Evolutionary conservation across 2,888 invertebrate species (phyloP), one percentile per base, ranked within the genome.

Genomic region (Conops quadrifasciatus): DNA sequence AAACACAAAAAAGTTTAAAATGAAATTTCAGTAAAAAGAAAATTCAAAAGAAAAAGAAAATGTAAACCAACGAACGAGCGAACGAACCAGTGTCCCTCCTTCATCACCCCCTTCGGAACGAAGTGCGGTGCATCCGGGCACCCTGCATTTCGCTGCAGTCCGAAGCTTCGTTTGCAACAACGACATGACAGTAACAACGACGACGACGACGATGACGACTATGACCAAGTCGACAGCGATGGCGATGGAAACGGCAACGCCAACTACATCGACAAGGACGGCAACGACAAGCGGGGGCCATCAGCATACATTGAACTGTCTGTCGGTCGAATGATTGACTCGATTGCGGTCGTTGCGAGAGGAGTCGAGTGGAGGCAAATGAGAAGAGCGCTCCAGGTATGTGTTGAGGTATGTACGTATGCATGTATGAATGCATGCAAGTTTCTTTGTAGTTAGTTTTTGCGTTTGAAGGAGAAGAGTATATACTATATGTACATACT

Each of bases 31-130:
- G 16, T 28, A 11, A 58, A 58, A 58, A 58, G 11, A 13, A 15
- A 58, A 58, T 36, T 28, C 60, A 68, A 68, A 59, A 60, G 45
- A 49, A 28, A 24, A 47, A 24, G 19, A 68, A 67, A 59, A 67
- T 21, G 45, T 21, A 13, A 47, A 59, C 47, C 68, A 59, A 68
- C 68, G 68, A 68, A 59, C 67, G 58, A 67, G 1, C 45, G 53
- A 53, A 53, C 19, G 49, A 36, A n/a, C 43, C n/a, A 5, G n/a
- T n/a, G 2, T 2, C 36, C 62, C 13, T 19, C 24, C 2, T 2
- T 43, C 43, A 11, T 45, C 24, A n/a, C 21, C 36, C 9, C 1
- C 36, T 19, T 3, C 43, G n/a, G 24, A 28, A 5, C 7, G 24
- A 26, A 28, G 9, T 13, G 28, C 26, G 24, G 5, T 58, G 58